Percentiles rank a stretch among this genome's conserved stretches.
phyloP scores from a whole-genome alignment of 2,797 vertebrate genomes.

The Centroberyx gerrardi region DNA sequence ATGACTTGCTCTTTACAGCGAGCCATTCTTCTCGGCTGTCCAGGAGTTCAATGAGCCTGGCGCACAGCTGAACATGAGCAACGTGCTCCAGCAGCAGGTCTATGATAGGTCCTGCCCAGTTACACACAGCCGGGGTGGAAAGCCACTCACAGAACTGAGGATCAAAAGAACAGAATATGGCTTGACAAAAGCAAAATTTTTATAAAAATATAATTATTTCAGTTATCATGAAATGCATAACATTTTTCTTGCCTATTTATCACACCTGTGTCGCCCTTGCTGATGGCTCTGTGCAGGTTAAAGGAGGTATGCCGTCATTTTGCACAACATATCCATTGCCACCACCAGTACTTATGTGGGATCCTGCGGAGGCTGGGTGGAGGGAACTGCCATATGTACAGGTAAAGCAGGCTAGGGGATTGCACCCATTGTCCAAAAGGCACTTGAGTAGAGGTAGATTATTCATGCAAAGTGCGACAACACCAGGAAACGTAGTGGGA shows the following conservation, averaged over 20 bases:
- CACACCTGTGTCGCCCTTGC: conserved; percentile 80
- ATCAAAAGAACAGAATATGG: conserved; percentile 17
- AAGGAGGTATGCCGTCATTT: conserved; percentile 45
- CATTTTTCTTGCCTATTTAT: conserved; percentile 60
- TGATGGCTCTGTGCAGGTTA: conserved; percentile 63
- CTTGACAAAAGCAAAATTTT: not conserved
- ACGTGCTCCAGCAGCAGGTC: conserved; percentile 95
- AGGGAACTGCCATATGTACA: conserved; percentile 86
- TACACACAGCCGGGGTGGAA: conserved; percentile 86
- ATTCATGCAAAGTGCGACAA: conserved; percentile 90
- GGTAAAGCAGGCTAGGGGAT: conserved; percentile 90
- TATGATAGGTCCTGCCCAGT: conserved; percentile 90
- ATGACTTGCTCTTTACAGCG: conserved; percentile 90
- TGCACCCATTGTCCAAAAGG: conserved; percentile 92
- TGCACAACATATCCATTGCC: conserved; percentile 39
- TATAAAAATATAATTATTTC: not conserved
- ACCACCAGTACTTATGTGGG: conserved; percentile 32
- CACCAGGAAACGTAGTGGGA: conserved; percentile 90
- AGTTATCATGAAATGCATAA: not conserved
- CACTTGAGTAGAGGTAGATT: conserved; percentile 90
- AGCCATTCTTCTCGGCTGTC: conserved; percentile 92
- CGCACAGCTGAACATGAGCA: conserved; percentile 92
- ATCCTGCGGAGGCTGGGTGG: conserved; percentile 81
- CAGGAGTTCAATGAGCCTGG: conserved; percentile 89
- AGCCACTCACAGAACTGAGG: conserved; percentile 97